Percentiles rank a stretch among this genome's conserved stretches.
phyloP scores from a whole-genome alignment of 2,888 invertebrate genomes.

The Synanthedon tipuliformis region DNA sequence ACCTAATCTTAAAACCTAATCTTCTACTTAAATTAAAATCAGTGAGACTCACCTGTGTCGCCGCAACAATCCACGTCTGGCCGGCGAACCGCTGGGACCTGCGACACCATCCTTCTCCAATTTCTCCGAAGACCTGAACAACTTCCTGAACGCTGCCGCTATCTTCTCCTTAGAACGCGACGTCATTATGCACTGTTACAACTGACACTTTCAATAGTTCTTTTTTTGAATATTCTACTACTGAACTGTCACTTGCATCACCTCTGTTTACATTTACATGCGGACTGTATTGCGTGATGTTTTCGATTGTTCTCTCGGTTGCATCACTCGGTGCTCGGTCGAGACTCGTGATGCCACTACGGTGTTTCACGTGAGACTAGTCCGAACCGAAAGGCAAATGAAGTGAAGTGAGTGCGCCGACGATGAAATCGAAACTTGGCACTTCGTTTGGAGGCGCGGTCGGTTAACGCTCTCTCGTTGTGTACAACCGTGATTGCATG shows the following conservation, averaged over 20 bases:
- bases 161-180: constrained; percentile 86
- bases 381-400: constrained; percentile 1
- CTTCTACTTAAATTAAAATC: background rate
- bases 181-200: constrained; percentile 70
- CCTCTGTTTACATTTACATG: constrained; percentile 23
- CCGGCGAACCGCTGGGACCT: constrained; percentile 73
- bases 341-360: constrained; percentile 23
- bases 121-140: constrained; percentile 80
- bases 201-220: constrained; percentile 24
- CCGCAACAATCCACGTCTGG: constrained; percentile 63
- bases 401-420: constrained; percentile 27
- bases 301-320: constrained; percentile 13
- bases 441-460: constrained; percentile 22
- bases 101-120: constrained; percentile 72
- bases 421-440: constrained; percentile 56
- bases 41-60: constrained; percentile 45
- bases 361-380: constrained; percentile 46
- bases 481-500: constrained; percentile 11
- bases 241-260: constrained; percentile 20
- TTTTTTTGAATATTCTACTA: constrained; percentile 15
- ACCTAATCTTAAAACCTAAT: constrained; percentile 1
- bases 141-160: constrained; percentile 81
- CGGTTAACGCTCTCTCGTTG: constrained; percentile 46
- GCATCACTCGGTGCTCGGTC: constrained; percentile 20
- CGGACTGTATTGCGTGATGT: background rate